Evolutionary conservation across 2,888 invertebrate genomes (phyloP), one percentile per base, ranked within the genome.

Genomic region (Suillia variegata): DNA sequence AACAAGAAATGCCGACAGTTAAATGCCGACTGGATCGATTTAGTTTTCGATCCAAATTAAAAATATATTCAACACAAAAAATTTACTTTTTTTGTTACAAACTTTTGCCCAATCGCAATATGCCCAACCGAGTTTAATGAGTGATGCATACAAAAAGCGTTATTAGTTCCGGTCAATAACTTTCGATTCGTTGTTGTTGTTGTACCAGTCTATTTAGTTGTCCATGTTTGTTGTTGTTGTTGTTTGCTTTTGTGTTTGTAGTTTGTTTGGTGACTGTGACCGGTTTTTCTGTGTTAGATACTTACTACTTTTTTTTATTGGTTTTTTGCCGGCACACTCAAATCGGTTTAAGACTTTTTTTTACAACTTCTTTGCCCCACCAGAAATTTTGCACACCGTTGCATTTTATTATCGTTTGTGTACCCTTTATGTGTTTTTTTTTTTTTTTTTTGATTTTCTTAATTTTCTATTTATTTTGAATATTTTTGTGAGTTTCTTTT

Each of bases 81-180:
- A n/a, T n/a, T n/a, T n/a, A n/a, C n/a, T n/a, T n/a, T n/a, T n/a
- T n/a, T n/a, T n/a, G n/a, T n/a, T n/a, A n/a, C n/a, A n/a, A n/a
- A n/a, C n/a, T n/a, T n/a, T n/a, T n/a, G n/a, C n/a, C 31, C 31
- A 13, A 47, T 6, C 47, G 54, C 18, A 56, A 48, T n/a, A n/a
- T n/a, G n/a, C n/a, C n/a, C n/a, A n/a, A n/a, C n/a, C n/a, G n/a
- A n/a, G n/a, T n/a, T n/a, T n/a, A n/a, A n/a, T n/a, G n/a, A n/a
- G n/a, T n/a, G n/a, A n/a, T n/a, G n/a, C n/a, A n/a, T n/a, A 47
- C 48, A 50, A 50, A 38, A 62, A 63, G 64, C 61, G 62, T 68
- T 67, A 67, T 69, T 70, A 68, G 67, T 69, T 67, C 69, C 69
- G 69, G 69, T 68, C 69, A 70, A 70, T 69, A 69, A 70, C 70